Conservation (phyloP, 2,888 invertebrate genomes). For the Rosalia funebris region DNA sequence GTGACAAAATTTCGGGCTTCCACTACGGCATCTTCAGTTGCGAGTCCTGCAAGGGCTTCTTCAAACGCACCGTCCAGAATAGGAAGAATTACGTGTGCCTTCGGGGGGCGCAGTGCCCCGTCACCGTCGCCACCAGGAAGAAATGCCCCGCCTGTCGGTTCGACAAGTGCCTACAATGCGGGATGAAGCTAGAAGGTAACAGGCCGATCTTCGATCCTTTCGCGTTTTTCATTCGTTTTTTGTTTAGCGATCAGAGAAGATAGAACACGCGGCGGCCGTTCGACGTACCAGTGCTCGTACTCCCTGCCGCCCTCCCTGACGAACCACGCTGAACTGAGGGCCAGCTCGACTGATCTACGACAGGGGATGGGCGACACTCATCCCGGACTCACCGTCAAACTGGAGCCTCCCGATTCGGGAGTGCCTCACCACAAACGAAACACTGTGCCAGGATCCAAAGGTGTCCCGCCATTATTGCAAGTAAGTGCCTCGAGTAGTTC, state of each 20-base stretch:
- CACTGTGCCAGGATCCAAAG: constrained; percentile 53
- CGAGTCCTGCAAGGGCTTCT: constrained; percentile 98
- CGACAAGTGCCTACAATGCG: constrained; percentile 93
- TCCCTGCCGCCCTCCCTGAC: constrained; percentile 78
- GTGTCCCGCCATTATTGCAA: constrained; percentile 76
- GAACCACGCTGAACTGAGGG: constrained; percentile 64
- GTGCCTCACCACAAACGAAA: constrained; percentile 58
- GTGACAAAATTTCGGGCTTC: constrained; percentile 95
- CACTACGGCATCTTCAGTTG: constrained; percentile 99
- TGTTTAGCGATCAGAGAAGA: constrained; percentile 89
- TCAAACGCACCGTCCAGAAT: constrained; percentile 98
- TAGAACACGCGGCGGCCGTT: constrained; percentile 92
- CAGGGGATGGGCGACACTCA: constrained; percentile 54
- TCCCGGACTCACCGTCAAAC: constrained; percentile 64
- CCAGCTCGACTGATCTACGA: constrained; percentile 58
- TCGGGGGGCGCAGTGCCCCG: constrained; percentile 89
- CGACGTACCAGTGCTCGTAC: constrained; percentile 95
- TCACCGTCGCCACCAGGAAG: constrained; percentile 92
- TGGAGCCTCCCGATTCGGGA: constrained; percentile 63
- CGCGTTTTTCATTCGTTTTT: background rate
- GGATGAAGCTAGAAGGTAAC: constrained; percentile 94
- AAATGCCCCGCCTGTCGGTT: constrained; percentile 98
- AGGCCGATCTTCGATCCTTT: constrained; percentile 4
- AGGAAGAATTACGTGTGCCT: constrained; percentile 96
- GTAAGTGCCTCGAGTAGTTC: constrained; percentile 59